Percentiles rank a stretch among this genome's conserved stretches.
phyloP scores from a whole-genome alignment of 2,888 invertebrate genomes.

The Oscheius sp. region DNA sequence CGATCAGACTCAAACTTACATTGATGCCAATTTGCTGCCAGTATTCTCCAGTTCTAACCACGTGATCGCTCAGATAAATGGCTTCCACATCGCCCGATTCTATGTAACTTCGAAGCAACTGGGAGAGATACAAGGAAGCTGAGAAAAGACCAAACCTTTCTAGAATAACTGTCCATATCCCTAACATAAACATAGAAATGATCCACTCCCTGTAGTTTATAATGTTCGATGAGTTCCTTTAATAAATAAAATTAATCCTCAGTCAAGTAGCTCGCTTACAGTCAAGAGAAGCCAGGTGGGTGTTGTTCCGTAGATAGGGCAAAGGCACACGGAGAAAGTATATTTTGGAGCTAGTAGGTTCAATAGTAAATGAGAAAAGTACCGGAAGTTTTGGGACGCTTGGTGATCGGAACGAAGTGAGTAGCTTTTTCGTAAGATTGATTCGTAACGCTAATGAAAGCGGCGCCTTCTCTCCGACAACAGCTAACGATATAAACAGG shows the following conservation, averaged over 20 bases:
- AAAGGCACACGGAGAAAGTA: conserved; percentile 17
- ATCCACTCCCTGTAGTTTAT: conserved; percentile 21
- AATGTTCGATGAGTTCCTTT: conserved; percentile 29
- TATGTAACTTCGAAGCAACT: conserved; percentile 18
- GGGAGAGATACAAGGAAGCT: too few species aligned
- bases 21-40: too few species aligned
- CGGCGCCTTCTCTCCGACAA: conserved; percentile 3
- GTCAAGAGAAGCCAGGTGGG: conserved; percentile 15
- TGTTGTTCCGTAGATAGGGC: conserved; percentile 24
- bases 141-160: too few species aligned
- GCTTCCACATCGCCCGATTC: conserved; percentile 3
- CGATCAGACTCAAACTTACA: too few species aligned
- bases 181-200: conserved; percentile 29
- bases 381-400: not conserved
- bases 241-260: too few species aligned
- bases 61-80: not conserved
- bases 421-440: not conserved
- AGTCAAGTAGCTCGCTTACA: too few species aligned
- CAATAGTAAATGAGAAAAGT: not conserved
- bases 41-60: not conserved
- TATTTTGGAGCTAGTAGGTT: not conserved
- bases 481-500: conserved; percentile 5
- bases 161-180: conserved; percentile 24
- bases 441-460: conserved; percentile 15
- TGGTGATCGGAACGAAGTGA: not conserved